phyloP scores from a whole-genome alignment of 2,888 invertebrate species.

The Tinea pellionella region DNA sequence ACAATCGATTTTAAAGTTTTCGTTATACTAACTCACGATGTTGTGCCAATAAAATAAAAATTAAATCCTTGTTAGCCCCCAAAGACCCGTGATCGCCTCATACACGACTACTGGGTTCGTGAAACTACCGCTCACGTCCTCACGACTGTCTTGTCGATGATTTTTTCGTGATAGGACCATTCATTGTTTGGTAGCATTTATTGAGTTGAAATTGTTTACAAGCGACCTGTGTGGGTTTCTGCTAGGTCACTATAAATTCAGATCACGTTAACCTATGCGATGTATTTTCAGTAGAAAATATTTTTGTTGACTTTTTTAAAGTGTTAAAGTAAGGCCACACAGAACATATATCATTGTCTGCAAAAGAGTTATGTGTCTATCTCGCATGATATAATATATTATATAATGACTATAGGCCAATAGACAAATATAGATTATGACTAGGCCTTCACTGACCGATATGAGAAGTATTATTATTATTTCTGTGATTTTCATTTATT shows the following conservation, averaged over 20 bases:
- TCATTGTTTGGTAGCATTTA: constrained; percentile 67
- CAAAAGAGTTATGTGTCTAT: no score
- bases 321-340: no score
- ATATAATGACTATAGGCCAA: no score
- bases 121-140: constrained; percentile 50
- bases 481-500: no score
- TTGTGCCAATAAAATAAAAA: constrained; percentile 18
- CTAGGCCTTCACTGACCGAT: no score
- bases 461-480: no score
- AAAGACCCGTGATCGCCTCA: constrained; percentile 9
- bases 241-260: constrained; percentile 33
- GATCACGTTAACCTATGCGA: constrained; percentile 28
- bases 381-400: no score
- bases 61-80: constrained; percentile 17
- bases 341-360: no score
- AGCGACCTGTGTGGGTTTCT: constrained; percentile 21
- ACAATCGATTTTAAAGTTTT: not conserved
- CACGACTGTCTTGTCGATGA: constrained; percentile 64
- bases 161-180: constrained; percentile 65
- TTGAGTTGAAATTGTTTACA: constrained; percentile 60
- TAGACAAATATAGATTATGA: no score
- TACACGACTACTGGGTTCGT: constrained; percentile 56
- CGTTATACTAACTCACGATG: constrained; percentile 16
- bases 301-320: not conserved
- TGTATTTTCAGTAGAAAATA: not conserved